phyloP scores from a whole-genome alignment of 2,113 vertebrate genomes.

The Microcebus ravelobensis region DNA sequence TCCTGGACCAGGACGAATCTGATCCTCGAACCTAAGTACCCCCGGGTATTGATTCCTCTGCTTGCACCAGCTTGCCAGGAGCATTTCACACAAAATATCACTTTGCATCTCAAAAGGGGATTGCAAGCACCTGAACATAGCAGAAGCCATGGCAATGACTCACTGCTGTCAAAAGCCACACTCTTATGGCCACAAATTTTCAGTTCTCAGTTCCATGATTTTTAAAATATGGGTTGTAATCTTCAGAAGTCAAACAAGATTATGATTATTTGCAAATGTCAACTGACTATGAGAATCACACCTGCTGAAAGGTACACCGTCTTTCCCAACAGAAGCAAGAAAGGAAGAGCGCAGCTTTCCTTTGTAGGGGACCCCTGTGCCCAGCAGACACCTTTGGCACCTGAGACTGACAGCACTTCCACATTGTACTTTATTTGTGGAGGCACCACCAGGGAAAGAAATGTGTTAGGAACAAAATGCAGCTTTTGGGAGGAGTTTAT shows the following conservation, averaged over 20 bases:
- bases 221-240: not conserved
- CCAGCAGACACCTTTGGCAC: no score
- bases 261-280: not conserved
- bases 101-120: not conserved
- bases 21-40: fast-evolving
- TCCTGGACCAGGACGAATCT: not conserved
- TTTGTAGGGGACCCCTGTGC: fast-evolving
- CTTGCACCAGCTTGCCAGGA: not conserved
- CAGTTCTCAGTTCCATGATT: not conserved
- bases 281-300: not conserved
- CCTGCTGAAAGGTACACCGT: not conserved
- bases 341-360: fast-evolving
- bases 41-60: no score
- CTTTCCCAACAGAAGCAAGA: not conserved
- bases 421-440: fast-evolving
- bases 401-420: not conserved
- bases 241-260: not conserved
- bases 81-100: not conserved
- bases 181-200: not conserved
- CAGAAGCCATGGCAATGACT: not conserved
- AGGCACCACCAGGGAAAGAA: not conserved
- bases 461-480: not conserved
- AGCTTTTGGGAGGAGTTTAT: not conserved
- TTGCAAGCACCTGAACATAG: not conserved
- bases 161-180: not conserved